Percentiles rank a stretch among this genome's conserved stretches.
These are phyloP conservation scores for Centropus unirufus DNA, from an alignment of 2,113 vertebrate species.

Conservation along the genomic window DNA sequence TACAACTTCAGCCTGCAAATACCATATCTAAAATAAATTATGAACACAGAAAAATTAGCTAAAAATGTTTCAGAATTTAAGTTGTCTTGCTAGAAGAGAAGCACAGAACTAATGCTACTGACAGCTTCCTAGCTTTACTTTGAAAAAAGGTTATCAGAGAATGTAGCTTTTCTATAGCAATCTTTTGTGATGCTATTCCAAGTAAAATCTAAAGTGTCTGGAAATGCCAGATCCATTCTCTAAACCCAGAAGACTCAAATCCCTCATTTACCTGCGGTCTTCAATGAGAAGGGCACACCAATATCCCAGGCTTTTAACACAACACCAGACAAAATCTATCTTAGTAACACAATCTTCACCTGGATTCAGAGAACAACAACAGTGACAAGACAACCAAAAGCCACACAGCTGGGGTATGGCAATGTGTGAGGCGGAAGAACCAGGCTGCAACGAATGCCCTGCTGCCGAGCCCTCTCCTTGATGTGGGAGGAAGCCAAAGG, in stretches of 20 bases:
- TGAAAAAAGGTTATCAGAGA: background rate
- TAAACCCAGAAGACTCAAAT: background rate
- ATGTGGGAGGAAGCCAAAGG: rapidly evolving
- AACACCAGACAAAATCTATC: background rate
- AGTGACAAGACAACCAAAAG: background rate
- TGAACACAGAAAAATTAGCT: background rate
- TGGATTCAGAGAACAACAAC: background rate
- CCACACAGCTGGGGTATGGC: background rate
- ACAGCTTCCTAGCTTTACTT: background rate
- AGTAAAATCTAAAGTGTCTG: background rate
- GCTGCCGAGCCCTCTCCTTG: too few species aligned
- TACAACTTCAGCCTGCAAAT: background rate
- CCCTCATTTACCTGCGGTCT: background rate
- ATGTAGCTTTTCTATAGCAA: background rate
- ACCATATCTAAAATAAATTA: background rate
- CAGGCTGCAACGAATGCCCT: background rate
- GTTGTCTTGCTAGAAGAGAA: background rate
- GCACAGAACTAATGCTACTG: background rate
- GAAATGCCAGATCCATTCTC: background rate
- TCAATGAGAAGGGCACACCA: background rate
- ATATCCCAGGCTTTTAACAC: background rate
- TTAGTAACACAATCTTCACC: background rate
- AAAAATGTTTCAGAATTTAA: background rate
- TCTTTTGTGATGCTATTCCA: background rate
- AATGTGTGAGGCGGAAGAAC: background rate